Conservation (phyloP, 2,888 invertebrate species). For the Orchesellides sinensis region DNA sequence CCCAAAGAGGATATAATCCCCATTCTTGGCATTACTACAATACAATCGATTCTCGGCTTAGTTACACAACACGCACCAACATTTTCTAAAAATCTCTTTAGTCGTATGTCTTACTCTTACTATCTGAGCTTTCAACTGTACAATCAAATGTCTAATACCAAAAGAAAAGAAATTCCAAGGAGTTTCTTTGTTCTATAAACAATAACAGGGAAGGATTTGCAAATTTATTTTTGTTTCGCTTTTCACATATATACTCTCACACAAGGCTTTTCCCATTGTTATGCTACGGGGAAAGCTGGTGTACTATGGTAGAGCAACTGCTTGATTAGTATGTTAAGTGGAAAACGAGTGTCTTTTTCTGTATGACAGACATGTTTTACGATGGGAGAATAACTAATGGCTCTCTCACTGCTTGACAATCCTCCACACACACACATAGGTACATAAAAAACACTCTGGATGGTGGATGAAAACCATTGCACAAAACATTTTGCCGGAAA, state of each 20-base stretch:
- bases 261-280: no score
- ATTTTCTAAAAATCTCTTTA: no score
- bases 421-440: no score
- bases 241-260: not conserved
- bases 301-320: no score
- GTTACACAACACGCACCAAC: not conserved
- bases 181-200: not conserved
- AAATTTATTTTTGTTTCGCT: not conserved
- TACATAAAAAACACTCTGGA: not conserved
- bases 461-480: not conserved
- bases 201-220: not conserved
- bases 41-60: not conserved
- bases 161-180: no score
- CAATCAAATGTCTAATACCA: no score
- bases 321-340: no score
- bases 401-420: not conserved
- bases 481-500: conserved; percentile 9
- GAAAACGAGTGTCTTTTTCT: not conserved
- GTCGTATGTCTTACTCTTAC: not conserved
- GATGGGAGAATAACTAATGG: conserved; percentile 3
- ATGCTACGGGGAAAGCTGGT: no score
- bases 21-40: conserved; percentile 6
- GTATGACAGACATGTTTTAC: not conserved
- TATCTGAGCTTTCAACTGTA: not conserved
- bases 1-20: not conserved